These are phyloP conservation scores for Hybognathus amarus DNA, from an alignment of 2,797 vertebrate genomes.

Conservation along the genomic window DNA sequence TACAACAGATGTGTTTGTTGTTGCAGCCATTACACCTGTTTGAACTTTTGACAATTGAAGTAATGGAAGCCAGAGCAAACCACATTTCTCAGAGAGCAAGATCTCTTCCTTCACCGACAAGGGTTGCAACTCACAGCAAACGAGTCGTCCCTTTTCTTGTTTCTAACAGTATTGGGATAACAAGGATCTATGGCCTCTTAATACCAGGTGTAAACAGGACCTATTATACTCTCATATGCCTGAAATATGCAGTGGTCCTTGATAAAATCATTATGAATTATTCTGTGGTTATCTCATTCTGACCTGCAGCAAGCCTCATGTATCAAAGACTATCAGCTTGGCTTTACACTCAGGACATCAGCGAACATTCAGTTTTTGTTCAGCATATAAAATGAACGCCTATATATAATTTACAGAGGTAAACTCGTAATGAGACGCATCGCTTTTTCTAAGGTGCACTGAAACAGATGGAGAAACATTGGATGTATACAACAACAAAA, in stretches of 20 bases:
- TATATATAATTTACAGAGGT: not conserved
- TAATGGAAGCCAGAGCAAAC: too few species aligned
- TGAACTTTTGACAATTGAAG: not conserved
- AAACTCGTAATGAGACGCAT: not conserved
- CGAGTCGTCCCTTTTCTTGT: not conserved
- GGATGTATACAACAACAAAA: not conserved
- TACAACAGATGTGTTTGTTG: not conserved
- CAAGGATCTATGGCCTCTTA: not conserved
- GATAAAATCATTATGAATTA: conserved; percentile 20
- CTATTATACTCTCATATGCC: not conserved
- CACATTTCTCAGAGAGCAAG: not conserved
- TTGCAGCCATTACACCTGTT: not conserved
- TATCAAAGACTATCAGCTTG: not conserved
- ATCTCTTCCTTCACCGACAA: not conserved
- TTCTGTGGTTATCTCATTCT: conserved; percentile 12
- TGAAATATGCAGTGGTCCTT: not conserved
- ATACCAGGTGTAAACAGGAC: too few species aligned
- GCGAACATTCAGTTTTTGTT: not conserved
- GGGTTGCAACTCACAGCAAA: not conserved
- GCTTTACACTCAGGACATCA: conserved; percentile 1
- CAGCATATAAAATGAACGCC: not conserved
- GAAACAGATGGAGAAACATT: not conserved
- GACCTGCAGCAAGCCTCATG: not conserved
- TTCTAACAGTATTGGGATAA: not conserved
- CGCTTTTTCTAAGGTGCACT: not conserved